phyloP scores from a whole-genome alignment of 2,797 vertebrate species.

The Intellagama lesueurii region DNA sequence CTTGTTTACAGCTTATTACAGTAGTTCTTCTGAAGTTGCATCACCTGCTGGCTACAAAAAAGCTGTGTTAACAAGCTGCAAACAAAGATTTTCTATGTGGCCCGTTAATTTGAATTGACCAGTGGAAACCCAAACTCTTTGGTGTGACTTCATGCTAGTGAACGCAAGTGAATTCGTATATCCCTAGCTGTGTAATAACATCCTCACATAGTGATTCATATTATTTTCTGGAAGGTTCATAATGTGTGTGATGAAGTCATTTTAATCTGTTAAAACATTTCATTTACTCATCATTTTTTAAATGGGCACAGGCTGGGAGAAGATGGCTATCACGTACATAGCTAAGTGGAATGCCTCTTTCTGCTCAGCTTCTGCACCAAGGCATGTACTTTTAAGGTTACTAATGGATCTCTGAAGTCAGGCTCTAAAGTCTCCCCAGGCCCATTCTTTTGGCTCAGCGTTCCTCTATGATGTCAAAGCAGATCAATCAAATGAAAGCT shows the following conservation, averaged over 20 bases:
- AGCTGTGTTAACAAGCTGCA: no score
- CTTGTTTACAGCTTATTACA: no score
- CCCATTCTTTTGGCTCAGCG: no score
- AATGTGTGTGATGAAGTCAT: background rate
- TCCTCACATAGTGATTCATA: background rate
- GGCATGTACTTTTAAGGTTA: background rate
- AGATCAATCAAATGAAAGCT: background rate
- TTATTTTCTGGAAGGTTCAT: background rate
- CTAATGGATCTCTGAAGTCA: background rate
- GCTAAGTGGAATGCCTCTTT: background rate
- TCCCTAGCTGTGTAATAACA: no score
- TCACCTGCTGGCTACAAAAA: no score
- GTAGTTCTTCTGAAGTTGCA: no score
- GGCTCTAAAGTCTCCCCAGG: background rate
- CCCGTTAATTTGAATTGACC: no score
- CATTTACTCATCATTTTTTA: background rate
- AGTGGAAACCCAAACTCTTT: no score
- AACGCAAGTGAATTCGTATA: no score
- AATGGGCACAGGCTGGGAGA: background rate
- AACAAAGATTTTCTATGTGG: no score
- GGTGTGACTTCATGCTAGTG: no score
- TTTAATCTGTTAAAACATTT: background rate
- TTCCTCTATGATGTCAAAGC: background rate
- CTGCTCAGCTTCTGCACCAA: background rate
- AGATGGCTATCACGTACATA: background rate